Percentiles rank a stretch among this genome's conserved stretches.
These are phyloP conservation scores for Tetrax tetrax DNA, from an alignment of 2,113 vertebrate genomes.

Conservation along the genomic window DNA sequence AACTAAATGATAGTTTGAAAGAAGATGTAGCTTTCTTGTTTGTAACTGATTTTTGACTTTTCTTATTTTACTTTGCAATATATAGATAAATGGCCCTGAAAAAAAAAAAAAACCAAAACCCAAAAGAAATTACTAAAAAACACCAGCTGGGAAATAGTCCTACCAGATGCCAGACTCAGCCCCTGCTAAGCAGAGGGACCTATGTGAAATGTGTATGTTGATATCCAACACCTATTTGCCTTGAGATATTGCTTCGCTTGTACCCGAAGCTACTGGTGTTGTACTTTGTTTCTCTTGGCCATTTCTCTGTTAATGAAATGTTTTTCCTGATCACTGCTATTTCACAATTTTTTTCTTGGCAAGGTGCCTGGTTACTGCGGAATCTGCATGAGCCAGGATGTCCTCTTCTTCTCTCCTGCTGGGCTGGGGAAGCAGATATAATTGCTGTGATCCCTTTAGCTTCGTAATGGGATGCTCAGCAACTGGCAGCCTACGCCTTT, in stretches of 20 bases:
- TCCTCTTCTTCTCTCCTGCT: conserved; percentile 35
- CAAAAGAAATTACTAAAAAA: neutral
- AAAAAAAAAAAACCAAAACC: neutral
- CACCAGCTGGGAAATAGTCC: neutral
- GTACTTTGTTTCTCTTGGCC: conserved; percentile 32
- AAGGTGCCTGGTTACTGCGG: conserved; percentile 29
- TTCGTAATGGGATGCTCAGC: neutral
- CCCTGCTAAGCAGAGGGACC: neutral
- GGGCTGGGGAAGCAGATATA: conserved; percentile 19
- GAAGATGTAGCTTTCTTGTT: neutral
- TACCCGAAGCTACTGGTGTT: neutral
- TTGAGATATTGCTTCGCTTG: neutral
- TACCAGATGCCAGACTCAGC: neutral
- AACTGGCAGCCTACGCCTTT: neutral
- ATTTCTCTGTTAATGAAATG: conserved; percentile 46
- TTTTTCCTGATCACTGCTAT: conserved; percentile 43
- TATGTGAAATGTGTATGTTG: neutral
- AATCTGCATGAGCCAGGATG: conserved; percentile 34
- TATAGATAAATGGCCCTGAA: neutral
- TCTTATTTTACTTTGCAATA: neutral
- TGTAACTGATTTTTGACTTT: conserved; percentile 10
- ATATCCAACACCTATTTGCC: neutral
- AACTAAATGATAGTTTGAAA: conserved; percentile 16
- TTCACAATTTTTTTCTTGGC: conserved; percentile 31
- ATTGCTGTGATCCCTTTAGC: conserved; percentile 13